Evolutionary conservation across 2,113 vertebrate genomes (phyloP).

Genomic region (Cyphomyrus discorhynchus): DNA sequence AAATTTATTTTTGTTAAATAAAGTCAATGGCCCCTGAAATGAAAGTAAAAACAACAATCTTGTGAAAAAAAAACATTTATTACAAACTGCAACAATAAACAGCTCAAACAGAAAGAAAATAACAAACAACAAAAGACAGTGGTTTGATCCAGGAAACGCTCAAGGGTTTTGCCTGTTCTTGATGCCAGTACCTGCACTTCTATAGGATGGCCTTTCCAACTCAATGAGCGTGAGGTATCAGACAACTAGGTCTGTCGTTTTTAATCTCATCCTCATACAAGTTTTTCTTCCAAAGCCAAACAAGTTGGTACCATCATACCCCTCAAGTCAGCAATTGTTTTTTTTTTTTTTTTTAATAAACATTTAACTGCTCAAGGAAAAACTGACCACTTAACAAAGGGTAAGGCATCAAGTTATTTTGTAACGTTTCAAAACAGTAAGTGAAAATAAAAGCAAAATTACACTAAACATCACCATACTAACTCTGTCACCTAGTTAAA

Average conservation of each 20-base stretch:
- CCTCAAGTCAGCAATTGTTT: neutral
- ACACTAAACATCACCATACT: neutral
- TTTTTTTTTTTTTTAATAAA: neutral
- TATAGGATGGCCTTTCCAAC: neutral
- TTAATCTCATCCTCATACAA: neutral
- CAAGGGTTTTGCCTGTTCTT: slow-evolving; percentile 48
- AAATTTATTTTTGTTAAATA: neutral
- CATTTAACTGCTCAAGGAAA: neutral
- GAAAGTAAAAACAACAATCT: neutral
- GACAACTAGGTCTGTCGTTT: neutral
- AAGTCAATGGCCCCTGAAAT: neutral
- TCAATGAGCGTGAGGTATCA: neutral
- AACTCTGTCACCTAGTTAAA: neutral
- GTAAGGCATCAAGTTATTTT: neutral
- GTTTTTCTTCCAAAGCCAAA: neutral
- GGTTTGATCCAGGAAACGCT: slow-evolving; percentile 63
- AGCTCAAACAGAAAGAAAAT: slow-evolving; percentile 53
- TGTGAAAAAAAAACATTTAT: neutral
- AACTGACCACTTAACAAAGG: neutral
- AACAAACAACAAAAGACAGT: slow-evolving; percentile 49
- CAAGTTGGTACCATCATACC: neutral
- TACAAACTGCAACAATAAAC: slow-evolving; percentile 7
- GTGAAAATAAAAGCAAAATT: neutral
- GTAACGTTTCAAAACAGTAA: neutral
- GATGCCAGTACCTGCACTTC: neutral